Base-by-base conservation (phyloP, 2,797 vertebrate species). In the Peromyscus aztecus region DNA sequence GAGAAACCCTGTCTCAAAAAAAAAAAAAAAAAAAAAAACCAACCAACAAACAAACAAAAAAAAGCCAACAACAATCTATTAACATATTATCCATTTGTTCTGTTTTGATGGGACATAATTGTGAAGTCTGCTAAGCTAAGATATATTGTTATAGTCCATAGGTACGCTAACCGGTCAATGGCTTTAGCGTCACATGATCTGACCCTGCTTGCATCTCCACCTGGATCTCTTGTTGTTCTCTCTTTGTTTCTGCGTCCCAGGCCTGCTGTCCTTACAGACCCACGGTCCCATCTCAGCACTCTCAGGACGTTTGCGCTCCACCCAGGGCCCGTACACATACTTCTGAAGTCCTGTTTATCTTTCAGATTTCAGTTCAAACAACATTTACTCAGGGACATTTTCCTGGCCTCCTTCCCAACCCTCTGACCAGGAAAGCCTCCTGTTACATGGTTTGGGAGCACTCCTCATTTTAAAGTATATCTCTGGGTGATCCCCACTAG, bases 81-180 rank as follows among this genome's bases (percentile, higher is more conserved):
- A 10, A 34, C 90, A 43, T 94, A n/a, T n/a, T n/a, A n/a, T n/a
- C 55, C 23, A 34, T 90, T 94, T 96, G 34, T 93, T 96, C 49
- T 73, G 57, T 52, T 86, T 9, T 61, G 61, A n/a, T 67, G 63
- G 14, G 31, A n/a, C 0, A 6, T 46, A 65, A 69, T 63, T 69
- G 69, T 91, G 69, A 82, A 75, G 89, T 91, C 49, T 82, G 24
- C 29, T 78, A 78, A 49, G 89, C 6, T 87, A 86, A 80, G 63
- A 59, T 40, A 55, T 29, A 71, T 93, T n/a, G 63, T 49, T 94
- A 46, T 73, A 49, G 55, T 31, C 55, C 19, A 43, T 7, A 37
- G 34, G 73, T 37, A 86, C n/a, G 89, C 37, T 93, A 93, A 80
- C 69, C 52, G 19, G 40, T 85, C 24, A 31, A 23, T 78, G 75